These are phyloP conservation scores for Tetropium fuscum DNA, from an alignment of 2,888 invertebrate species.

Conservation along the genomic window DNA sequence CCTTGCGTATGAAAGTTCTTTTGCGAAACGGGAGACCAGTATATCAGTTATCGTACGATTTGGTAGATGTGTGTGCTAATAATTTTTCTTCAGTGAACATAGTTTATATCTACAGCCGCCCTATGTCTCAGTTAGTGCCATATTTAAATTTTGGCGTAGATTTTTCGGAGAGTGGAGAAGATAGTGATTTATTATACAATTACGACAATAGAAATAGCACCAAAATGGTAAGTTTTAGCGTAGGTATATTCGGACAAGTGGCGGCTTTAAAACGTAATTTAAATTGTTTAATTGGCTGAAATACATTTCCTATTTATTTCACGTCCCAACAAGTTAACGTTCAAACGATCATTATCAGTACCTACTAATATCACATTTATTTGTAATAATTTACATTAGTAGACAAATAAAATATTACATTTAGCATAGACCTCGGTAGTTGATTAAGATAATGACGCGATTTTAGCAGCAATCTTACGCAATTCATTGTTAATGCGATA, in stretches of 20 bases:
- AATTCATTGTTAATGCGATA: slow-evolving; percentile 40
- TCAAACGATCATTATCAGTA: too few species aligned
- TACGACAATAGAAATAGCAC: slow-evolving; percentile 47
- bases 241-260: too few species aligned
- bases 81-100: not conserved
- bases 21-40: slow-evolving; percentile 3
- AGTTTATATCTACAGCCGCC: slow-evolving; percentile 54
- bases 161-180: slow-evolving; percentile 51
- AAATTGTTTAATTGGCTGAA: too few species aligned
- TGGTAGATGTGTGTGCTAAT: not conserved
- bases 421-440: too few species aligned
- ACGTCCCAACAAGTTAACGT: too few species aligned
- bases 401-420: too few species aligned
- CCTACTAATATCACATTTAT: too few species aligned
- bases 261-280: too few species aligned
- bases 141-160: slow-evolving; percentile 64
- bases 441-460: not conserved
- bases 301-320: too few species aligned
- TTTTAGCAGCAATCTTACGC: slow-evolving; percentile 36
- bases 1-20: slow-evolving; percentile 28
- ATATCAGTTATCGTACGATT: not conserved
- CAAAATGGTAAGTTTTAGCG: slow-evolving; percentile 61
- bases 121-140: slow-evolving; percentile 76
- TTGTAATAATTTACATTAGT: too few species aligned
- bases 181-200: slow-evolving; percentile 54